Percentiles rank a stretch among this genome's conserved stretches.
Conservation (phyloP, 2,888 invertebrate species). For the Tenthredo scrophulariae region DNA sequence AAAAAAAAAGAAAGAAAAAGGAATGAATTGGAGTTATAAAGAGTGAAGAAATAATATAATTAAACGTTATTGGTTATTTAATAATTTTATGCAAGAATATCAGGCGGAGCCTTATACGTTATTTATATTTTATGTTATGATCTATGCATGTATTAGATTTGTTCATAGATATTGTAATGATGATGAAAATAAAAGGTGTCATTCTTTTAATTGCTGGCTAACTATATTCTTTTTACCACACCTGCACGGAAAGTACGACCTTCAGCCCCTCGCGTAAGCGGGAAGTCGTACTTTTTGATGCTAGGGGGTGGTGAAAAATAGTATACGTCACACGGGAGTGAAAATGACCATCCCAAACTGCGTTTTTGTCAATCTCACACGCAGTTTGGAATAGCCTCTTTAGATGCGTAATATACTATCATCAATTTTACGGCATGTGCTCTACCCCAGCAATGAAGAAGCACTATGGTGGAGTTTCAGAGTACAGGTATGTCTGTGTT, state of each 20-base stretch:
- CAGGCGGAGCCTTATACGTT: constrained; percentile 34
- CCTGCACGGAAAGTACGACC: too few species aligned
- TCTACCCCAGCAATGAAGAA: constrained; percentile 94
- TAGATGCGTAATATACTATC: too few species aligned
- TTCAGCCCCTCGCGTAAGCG: too few species aligned
- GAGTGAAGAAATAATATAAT: constrained; percentile 16
- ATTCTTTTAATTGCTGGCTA: constrained; percentile 19
- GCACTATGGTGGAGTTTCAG: constrained; percentile 87
- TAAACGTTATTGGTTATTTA: constrained; percentile 24
- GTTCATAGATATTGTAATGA: constrained; percentile 1
- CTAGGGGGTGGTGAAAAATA: too few species aligned
- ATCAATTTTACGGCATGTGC: constrained; percentile 95
- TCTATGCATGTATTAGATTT: constrained; percentile 19
- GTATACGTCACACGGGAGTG: too few species aligned
- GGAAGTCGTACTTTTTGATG: too few species aligned
- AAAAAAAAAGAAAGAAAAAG: background rate
- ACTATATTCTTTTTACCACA: too few species aligned
- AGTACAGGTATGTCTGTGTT: constrained; percentile 80
- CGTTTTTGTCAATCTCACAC: too few species aligned
- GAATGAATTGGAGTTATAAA: background rate
- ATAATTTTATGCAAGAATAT: constrained; percentile 17
- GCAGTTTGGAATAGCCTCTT: too few species aligned
- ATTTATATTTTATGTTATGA: constrained; percentile 30
- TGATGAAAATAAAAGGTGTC: constrained; percentile 33
- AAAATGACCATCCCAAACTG: too few species aligned